These are phyloP conservation scores for Hemitrygon akajei DNA, from an alignment of 2,797 vertebrate species.

Conservation along the genomic window DNA sequence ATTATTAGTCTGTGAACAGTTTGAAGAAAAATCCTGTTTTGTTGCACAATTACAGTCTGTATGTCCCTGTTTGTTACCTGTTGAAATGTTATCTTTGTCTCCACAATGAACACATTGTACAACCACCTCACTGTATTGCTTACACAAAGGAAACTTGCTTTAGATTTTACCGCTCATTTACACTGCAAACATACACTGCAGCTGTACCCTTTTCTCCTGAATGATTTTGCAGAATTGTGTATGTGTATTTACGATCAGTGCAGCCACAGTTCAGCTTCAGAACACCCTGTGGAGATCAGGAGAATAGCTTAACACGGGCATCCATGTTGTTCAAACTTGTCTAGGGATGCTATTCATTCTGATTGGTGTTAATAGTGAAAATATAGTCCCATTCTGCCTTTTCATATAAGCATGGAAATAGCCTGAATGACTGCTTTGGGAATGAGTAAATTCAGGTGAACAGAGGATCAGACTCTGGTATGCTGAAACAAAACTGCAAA, in stretches of 20 bases:
- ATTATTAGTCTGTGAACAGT: neutral
- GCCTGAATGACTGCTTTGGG: no score
- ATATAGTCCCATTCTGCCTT: neutral
- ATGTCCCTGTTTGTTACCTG: neutral
- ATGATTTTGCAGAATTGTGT: neutral
- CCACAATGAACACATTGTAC: constrained; percentile 1
- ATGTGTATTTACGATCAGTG: neutral
- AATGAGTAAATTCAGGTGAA: neutral
- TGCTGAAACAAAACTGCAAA: neutral
- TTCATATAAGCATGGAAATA: neutral
- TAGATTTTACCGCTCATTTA: neutral
- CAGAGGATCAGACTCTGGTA: neutral
- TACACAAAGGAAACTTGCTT: neutral
- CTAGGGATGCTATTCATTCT: neutral
- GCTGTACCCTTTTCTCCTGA: neutral
- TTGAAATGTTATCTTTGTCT: constrained; percentile 24
- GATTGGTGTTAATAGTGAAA: neutral
- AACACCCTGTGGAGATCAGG: neutral
- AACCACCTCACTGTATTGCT: neutral
- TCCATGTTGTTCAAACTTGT: neutral
- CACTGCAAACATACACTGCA: neutral
- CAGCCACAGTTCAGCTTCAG: neutral
- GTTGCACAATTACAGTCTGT: neutral
- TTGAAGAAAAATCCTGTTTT: neutral
- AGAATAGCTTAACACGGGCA: neutral